Conservation (phyloP, 2,888 invertebrate species). For the Metacarcinus magister region DNA sequence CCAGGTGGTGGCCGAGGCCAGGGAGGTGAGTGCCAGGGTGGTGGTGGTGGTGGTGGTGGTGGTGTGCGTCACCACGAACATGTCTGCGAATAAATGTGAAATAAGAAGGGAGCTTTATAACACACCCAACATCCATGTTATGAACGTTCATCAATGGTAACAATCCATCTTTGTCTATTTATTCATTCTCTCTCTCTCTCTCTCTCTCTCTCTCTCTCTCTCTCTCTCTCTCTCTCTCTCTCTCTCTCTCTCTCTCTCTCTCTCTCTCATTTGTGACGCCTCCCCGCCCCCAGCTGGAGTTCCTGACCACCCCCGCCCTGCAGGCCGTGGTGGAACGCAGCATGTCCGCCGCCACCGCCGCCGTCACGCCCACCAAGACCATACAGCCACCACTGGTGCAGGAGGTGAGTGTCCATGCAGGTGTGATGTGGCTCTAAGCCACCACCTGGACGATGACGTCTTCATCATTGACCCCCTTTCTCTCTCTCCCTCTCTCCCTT, state of each 20-base stretch:
- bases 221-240: constrained; percentile 60
- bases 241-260: constrained; percentile 38
- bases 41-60: too few relatives aligned
- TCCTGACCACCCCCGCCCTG: constrained; percentile 50
- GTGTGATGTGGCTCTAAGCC: neutral
- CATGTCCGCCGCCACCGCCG: constrained; percentile 60
- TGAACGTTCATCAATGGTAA: neutral
- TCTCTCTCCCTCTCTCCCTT: neutral
- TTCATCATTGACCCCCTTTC: neutral
- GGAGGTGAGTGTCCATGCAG: constrained; percentile 46
- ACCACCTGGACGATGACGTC: neutral
- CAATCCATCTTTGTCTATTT: neutral
- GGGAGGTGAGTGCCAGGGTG: constrained; percentile 56
- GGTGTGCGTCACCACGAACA: neutral
- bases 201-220: constrained; percentile 59
- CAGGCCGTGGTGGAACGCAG: constrained; percentile 61
- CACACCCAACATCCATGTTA: too few relatives aligned
- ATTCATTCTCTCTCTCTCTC: neutral
- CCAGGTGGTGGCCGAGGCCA: constrained; percentile 58
- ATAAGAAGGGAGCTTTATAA: neutral
- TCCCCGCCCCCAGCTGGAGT: constrained; percentile 43
- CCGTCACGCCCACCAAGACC: constrained; percentile 61
- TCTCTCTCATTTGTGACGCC: neutral
- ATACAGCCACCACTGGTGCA: neutral
- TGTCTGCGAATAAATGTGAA: neutral